Base-by-base conservation (phyloP, 2,797 vertebrate species). In the Australoheros facetus region DNA sequence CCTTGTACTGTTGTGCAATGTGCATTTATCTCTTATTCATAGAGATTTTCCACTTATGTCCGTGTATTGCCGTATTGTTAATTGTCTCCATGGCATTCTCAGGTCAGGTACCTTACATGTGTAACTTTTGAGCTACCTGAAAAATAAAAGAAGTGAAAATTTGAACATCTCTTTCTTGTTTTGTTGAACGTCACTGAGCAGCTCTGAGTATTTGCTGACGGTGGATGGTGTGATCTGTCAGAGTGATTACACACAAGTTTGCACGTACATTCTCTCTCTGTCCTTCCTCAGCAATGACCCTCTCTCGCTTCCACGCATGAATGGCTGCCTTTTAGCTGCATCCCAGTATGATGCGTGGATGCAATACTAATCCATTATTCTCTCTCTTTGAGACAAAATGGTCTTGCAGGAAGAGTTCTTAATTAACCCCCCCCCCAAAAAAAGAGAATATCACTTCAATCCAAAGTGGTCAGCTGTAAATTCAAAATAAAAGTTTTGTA, bases 321-420 rank as follows among this genome's bases (percentile, higher is more conserved):
- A 93, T 92, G 74, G 89, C 60, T 2, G 82, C 69, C 91, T 93
- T 93, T 92, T 90, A 92, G 84, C 89, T 88, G 90, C 85, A 64
- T 86, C 90, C 85, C 87, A 92, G 89, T 83, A 80, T 86, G 83
- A 91, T 73, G 86, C 91, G 84, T 94, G 93, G 86, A 53, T 3
- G 91, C 88, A 94, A 93, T 94, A 87, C 90, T 95, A 94, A 96
- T 95, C 87, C 53, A 82, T 84, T 86, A 71, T 77, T 80, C 87
- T 81, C 84, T 83, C 80, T 71, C 87, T 86, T 74, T 78, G 73
- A 87, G 71, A 75, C 79, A 48, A 83, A 85, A 79, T 51, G 70
- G 72, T 80, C 73, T 45, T 6, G 59, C 66, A 75, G 78, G 73
- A 80, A 30, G 71, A 77, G 76, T 53, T 85, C 71, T 69, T 79